Base-by-base conservation (phyloP, 2,113 vertebrate genomes). In the Platycercus adscitus region DNA sequence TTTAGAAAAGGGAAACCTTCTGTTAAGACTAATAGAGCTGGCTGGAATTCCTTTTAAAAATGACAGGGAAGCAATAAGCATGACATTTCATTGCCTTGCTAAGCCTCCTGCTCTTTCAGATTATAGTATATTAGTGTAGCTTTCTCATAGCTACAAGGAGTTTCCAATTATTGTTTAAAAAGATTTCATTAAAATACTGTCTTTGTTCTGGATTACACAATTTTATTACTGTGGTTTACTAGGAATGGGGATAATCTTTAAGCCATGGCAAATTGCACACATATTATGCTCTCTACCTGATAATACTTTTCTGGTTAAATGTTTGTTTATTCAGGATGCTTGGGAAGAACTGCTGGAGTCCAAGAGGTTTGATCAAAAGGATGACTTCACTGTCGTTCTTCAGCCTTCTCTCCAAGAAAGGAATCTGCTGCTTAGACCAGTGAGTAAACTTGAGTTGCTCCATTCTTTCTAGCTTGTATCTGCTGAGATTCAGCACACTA, bases 331-430 rank as follows among this genome's bases (percentile, higher is more conserved):
- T 75, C 89, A 99, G 99, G 92, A 85, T 60, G 91, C 90, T 46
- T 98, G 98, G 97, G 97, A 96, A 81, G 94, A 97, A 31, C 95
- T 99, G 4, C 91, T 99, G 66, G 96, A 98, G 53, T 98, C 98
- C 25, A 97, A 97, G 35, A 97, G 87, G 16, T 99, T 99, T 72
- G 98, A 98, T 44, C 94, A 97, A 13, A 96, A 95, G 17, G 80
- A 98, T 24, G 98, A 98, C 93, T 99, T 99, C 89, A 96, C 98
- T 1, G 98, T 99, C 7, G 88, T 99, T 41, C 97, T 99, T 94
- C 99, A 99, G 96, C 98, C 99, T 37, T 97, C 98, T 87, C 76
- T 99, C 19, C 97, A 96, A 11, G 96, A 98, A 86, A 71, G 94
- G 77, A 41, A 93, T 75, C 81, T 98, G 15, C 97, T 97, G 1